Evolutionary conservation across 1,140 invertebrate species (phyloP), one percentile per base, ranked within the genome.

Genomic region (Cecropterus lyciades): DNA sequence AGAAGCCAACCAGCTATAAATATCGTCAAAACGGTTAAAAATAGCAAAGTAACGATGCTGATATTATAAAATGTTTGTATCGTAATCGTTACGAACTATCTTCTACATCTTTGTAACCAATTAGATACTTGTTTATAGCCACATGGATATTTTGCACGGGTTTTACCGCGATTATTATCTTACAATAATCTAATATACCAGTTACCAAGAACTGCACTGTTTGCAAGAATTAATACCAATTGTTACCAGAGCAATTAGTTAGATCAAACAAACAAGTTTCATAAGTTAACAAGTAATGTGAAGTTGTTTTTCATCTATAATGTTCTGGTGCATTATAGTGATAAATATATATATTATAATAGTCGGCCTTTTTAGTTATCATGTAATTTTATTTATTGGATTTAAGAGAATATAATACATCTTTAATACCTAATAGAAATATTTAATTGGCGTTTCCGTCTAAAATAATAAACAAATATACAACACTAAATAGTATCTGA

Each of bases 241-340:
- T 20, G 11, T 49, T 27, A 13, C 20, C 4, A 49, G 46, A 27
- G 46, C 46, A 49, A 49, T 49, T 49, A 49, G 3, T n/a, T 16
- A 48, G 45, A 24, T 49, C 20, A 49, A 49, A 27, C 4, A 49
- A 48, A 48, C 16, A 48, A 48, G 45, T 48, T 49, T 27, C 17
- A 48, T 24, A 27, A 24, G 46, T 49, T 49, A 49, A 49, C 46
- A 20, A 24, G 16, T 20, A 11, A 17, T 4, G 14, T 46, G 9
- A 10, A 17, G 15, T 16, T 17, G 37, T 43, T 43, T 6, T 6
- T 40, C 37, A 43, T 0, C 6, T 14, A 11, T 13, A 43, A 7
- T 43, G 3, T 3, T 13, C 0, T 37, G n/a, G 33, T 37, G 0
- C 11, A 6, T 1, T 13, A 0, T 37, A 37, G 33, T 37, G 1